Evolutionary conservation across 2,797 vertebrate species (phyloP).

Genomic region (Pseudomugil tenellus): DNA sequence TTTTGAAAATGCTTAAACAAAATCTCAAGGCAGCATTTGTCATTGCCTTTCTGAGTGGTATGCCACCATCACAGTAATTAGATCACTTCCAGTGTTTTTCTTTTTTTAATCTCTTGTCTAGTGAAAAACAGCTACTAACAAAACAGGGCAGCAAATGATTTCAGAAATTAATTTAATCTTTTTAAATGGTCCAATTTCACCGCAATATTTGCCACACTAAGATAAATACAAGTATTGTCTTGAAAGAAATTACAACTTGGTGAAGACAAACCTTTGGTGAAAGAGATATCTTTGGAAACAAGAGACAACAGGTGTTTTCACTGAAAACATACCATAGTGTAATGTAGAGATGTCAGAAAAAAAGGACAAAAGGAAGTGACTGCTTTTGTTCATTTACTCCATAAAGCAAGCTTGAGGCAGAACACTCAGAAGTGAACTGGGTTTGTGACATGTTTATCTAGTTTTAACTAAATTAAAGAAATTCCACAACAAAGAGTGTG

Average conservation of each 20-base stretch:
- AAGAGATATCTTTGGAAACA: not conserved
- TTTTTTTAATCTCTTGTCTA: not conserved
- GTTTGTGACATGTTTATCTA: not conserved
- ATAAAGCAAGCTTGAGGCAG: not conserved
- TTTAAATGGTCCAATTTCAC: too few species aligned
- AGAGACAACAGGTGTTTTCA: not conserved
- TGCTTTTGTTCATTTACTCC: not conserved
- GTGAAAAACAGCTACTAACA: not conserved
- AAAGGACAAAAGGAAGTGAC: not conserved
- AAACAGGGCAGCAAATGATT: not conserved
- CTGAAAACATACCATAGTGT: not conserved
- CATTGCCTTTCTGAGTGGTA: too few species aligned
- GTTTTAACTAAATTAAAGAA: not conserved
- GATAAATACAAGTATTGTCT: too few species aligned
- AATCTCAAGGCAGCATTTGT: not conserved
- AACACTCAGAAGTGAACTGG: not conserved
- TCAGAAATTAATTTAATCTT: not conserved
- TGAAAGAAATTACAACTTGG: too few species aligned
- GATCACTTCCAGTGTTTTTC: not conserved
- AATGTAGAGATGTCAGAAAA: not conserved
- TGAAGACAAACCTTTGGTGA: too few species aligned
- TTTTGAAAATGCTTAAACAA: not conserved
- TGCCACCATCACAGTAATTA: not conserved
- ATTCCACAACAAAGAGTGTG: not conserved
- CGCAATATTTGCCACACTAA: too few species aligned